These are phyloP conservation scores for Tanytarsus gracilentus DNA, from an alignment of 2,888 invertebrate genomes.

Conservation along the genomic window DNA sequence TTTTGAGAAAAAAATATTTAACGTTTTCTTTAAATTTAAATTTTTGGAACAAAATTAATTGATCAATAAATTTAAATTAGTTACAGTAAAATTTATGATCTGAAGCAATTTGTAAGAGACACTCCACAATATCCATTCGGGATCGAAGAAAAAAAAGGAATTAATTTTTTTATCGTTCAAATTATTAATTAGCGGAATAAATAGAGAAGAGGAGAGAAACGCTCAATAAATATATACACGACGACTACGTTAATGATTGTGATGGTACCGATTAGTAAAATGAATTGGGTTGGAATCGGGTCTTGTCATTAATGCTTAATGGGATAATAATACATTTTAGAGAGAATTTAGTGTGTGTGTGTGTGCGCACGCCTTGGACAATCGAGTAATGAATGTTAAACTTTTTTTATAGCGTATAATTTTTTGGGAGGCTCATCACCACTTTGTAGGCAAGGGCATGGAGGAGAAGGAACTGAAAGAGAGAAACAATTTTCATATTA, in stretches of 20 bases:
- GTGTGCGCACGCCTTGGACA: conserved; percentile 21
- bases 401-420: conserved; percentile 24
- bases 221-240: too few species aligned
- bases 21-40: too few species aligned
- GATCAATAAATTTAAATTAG: too few species aligned
- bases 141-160: too few species aligned
- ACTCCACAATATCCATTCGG: too few species aligned
- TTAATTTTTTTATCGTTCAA: conserved; percentile 7
- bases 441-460: not conserved
- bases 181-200: too few species aligned
- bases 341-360: not conserved
- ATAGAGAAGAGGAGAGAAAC: too few species aligned
- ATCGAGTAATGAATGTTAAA: conserved; percentile 27
- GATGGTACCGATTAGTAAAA: conserved; percentile 11
- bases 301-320: conserved; percentile 28
- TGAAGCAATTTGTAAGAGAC: too few species aligned
- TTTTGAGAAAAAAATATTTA: too few species aligned
- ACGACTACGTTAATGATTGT: too few species aligned
- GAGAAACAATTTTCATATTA: conserved; percentile 12
- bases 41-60: too few species aligned
- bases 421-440: conserved; percentile 12
- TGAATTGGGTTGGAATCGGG: conserved; percentile 26
- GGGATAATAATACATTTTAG: conserved; percentile 29
- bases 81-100: too few species aligned
- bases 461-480: not conserved